These are phyloP conservation scores for Helicoverpa zea DNA, from an alignment of 1,140 invertebrate genomes.

Conservation along the genomic window DNA sequence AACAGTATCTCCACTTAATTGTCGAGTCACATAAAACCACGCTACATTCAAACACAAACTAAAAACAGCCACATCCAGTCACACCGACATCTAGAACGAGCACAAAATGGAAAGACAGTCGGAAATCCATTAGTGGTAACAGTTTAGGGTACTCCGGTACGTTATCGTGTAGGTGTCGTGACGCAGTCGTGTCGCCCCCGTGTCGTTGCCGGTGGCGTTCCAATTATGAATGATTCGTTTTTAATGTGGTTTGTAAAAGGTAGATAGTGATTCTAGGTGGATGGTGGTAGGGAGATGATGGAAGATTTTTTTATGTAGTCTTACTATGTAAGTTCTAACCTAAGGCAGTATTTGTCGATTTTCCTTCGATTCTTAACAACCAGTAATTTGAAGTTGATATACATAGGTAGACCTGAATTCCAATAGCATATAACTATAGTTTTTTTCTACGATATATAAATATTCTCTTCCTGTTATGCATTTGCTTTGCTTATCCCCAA, in stretches of 20 bases:
- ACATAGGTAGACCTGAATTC: too few species aligned
- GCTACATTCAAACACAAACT: background rate
- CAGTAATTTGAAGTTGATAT: too few species aligned
- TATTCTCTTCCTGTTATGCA: too few species aligned
- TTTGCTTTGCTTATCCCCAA: too few species aligned
- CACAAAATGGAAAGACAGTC: conserved; percentile 24
- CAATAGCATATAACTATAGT: too few species aligned
- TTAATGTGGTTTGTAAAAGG: background rate
- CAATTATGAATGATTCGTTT: conserved; percentile 26
- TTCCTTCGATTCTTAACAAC: too few species aligned
- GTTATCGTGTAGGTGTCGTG: conserved; percentile 31
- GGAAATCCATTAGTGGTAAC: conserved; percentile 49
- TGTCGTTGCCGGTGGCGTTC: background rate
- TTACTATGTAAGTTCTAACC: too few species aligned
- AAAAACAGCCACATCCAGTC: background rate
- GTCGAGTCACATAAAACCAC: too few species aligned
- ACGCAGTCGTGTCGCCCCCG: background rate
- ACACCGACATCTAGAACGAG: conserved; percentile 16
- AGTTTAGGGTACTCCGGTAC: conserved; percentile 29
- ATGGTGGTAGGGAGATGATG: background rate
- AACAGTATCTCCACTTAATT: too few species aligned
- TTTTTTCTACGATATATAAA: too few species aligned
- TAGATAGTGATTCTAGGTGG: background rate
- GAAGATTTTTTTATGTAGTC: too few species aligned
- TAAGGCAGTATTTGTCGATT: too few species aligned